Evolutionary conservation across 2,888 invertebrate genomes (phyloP).

Genomic region (Pyralis farinalis): DNA sequence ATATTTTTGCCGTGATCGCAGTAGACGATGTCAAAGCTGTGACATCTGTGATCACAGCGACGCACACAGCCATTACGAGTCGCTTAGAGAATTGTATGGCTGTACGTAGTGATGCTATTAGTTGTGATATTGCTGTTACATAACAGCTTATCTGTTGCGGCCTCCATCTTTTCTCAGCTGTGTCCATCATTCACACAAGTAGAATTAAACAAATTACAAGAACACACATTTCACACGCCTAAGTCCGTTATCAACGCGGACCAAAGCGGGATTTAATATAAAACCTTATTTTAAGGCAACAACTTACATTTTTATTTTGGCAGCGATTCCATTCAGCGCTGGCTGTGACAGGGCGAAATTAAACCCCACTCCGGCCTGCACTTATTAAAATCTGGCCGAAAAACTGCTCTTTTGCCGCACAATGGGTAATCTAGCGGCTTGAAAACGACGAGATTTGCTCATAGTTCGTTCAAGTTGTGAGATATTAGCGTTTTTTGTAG

Average conservation of each 20-base stretch:
- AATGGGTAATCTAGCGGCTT: slow-evolving; percentile 48
- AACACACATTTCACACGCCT: no score
- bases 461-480: background rate
- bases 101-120: no score
- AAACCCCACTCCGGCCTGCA: slow-evolving; percentile 50
- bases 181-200: no score
- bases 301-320: slow-evolving; percentile 24
- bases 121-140: no score
- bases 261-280: slow-evolving; percentile 11
- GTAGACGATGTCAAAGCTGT: no score
- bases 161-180: no score
- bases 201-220: no score
- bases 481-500: background rate
- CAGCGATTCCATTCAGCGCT: slow-evolving; percentile 29
- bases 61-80: no score
- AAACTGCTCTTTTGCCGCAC: slow-evolving; percentile 60
- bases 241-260: background rate
- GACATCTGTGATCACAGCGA: no score
- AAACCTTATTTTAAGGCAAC: slow-evolving; percentile 13
- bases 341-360: slow-evolving; percentile 62
- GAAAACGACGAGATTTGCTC: slow-evolving; percentile 13
- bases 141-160: no score
- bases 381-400: slow-evolving; percentile 66
- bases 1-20: no score
- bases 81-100: no score